Conservation (phyloP, 2,888 invertebrate species). For the Thysanoteuthis rhombus region DNA sequence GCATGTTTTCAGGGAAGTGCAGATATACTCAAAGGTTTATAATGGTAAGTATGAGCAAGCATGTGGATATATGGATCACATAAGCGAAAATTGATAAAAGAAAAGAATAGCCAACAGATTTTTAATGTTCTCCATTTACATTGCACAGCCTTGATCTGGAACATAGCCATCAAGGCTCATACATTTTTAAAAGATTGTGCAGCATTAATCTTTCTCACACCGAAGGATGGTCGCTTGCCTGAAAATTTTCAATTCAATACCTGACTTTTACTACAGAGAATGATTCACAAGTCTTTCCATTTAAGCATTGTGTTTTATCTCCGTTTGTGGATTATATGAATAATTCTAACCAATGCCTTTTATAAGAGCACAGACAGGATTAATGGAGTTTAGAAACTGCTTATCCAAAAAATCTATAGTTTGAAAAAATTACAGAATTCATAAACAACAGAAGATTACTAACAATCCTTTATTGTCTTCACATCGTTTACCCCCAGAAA, state of each 20-base stretch:
- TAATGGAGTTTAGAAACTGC: not conserved
- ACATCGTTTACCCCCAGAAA: too few relatives aligned
- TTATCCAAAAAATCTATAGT: not conserved
- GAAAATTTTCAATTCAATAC: not conserved
- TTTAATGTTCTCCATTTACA: not conserved
- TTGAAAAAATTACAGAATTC: too few relatives aligned
- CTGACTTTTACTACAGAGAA: not conserved
- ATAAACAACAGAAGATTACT: too few relatives aligned
- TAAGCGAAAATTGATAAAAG: too few relatives aligned
- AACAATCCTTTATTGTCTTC: too few relatives aligned
- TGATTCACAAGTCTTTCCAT: not conserved
- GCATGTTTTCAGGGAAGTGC: too few relatives aligned
- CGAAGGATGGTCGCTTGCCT: not conserved
- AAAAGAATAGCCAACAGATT: too few relatives aligned
- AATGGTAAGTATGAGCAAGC: too few relatives aligned
- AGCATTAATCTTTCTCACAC: not conserved
- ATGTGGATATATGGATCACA: too few relatives aligned
- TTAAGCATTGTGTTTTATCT: not conserved
- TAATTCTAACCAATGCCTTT: not conserved
- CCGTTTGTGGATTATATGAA: not conserved
- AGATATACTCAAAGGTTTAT: too few relatives aligned
- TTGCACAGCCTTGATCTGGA: too few relatives aligned
- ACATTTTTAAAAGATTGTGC: not conserved
- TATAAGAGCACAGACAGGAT: not conserved
- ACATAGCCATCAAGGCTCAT: not conserved